Base-by-base conservation (phyloP, 2,888 invertebrate species). In the Calliopum simillimum region DNA sequence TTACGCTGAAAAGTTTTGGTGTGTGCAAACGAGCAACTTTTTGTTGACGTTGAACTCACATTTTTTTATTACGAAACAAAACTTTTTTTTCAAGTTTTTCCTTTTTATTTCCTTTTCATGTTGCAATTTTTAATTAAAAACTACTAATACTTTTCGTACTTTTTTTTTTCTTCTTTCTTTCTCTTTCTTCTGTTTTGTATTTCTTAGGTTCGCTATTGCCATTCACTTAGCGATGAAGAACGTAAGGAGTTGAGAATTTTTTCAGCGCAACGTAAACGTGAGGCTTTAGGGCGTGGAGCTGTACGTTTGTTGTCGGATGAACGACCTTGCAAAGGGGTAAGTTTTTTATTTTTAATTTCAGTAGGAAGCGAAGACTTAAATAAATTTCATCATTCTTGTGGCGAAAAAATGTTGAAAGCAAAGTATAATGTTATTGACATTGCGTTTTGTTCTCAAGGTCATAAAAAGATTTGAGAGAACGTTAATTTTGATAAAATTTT, bases 241-340 rank as follows among this genome's bases (percentile, higher is more conserved):
- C 91, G 95, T 77, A 95, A 96, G 85, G 98, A 98, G 87, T 88
- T 98, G 79, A 89, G 96, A 76, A 90, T 97, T 84, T 98, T 98
- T 88, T 96, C 95, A 78, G 93, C 94, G 21, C 97, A 97, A 87
- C 88, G 98, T 82, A 98, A 98, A 86, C 88, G 96, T 68, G 98
- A 98, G 85, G 97, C 98, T 5, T 90, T 99, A 66, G 98, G 98
- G 14, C 88, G 98, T 68, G 99, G 98, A 11, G 93, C 93, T 79
- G 97, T 97, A 73, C 89, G 94, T 76, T 93, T 95, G 86, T 87
- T 93, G 79, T 92, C 93, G 55, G 90, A 91, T 73, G 88, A 91
- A 16, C 90, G 91, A 81, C 89, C 92, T 66, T 94, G 95, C 84
- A 91, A 92, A 78, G 90, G 92, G 89, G 95, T 95, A 86, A 90